Base-by-base conservation (phyloP, 2,797 vertebrate species). In the Crenichthys baileyi region DNA sequence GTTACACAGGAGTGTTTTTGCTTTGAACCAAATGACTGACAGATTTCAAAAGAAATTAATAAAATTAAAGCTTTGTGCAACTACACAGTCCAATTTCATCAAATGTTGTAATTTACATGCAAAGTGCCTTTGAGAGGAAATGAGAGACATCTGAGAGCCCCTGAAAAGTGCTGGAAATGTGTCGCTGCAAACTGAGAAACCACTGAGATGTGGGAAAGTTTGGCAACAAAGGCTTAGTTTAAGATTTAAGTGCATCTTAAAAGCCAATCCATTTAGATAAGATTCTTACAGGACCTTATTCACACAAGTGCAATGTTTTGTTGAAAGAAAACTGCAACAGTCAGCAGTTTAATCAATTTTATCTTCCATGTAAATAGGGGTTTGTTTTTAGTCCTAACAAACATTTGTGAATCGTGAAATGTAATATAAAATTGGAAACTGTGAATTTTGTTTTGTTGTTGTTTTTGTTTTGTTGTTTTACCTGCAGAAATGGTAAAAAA, bases 91-190 rank as follows among this genome's bases (percentile, higher is more conserved):
- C 55, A 24, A 55, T 79, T 79, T 82, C 50, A 70, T 82, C 77
- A 81, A 83, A 82, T 63, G 55, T 29, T 61, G 48, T 36, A 29
- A 79, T 76, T 78, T 67, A 73, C 39, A 82, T 81, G 48, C 53
- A 82, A 84, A 87, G 65, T 56, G 55, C 55, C 48, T 78, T 31
- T 12, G 8, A 81, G 56, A 72, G 29, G 18, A 55, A 80, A 84
- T 77, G 48, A 79, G 48, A 79, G 22, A 29, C 26, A 53, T 68
- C 13, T 55, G 60, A 61, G 20, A 83, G 73, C 26, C 78, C 71
- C 48, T 46, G 41, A 29, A 56, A 22, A 84, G 29, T 46, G 20
- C 39, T 41, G 46, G 26, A 70, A 81, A 68, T 53, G 36, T 72
- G 31, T 76, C 44, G n/a, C 68, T 50, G 26, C 31, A 56, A 61